Conservation (phyloP, 1,140 invertebrate species). For the Venturia canescens region DNA sequence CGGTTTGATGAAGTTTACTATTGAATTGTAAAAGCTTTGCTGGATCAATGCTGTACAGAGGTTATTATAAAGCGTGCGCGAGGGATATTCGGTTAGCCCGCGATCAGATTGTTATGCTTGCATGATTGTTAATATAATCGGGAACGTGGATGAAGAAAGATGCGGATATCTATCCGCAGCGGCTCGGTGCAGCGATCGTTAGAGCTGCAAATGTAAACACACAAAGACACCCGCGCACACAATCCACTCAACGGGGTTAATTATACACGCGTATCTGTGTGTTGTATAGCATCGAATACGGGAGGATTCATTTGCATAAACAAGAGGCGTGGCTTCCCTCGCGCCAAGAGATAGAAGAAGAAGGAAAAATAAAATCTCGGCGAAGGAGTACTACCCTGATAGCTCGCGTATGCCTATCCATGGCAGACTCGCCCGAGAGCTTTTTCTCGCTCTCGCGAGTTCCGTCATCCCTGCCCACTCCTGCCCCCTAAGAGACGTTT, state of each 20-base stretch:
- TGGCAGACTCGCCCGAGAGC: background rate
- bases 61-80: no score
- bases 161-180: background rate
- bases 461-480: background rate
- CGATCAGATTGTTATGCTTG: no score
- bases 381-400: no score
- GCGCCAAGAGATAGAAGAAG: background rate
- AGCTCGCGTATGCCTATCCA: no score
- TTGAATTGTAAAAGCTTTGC: no score
- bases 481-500: background rate
- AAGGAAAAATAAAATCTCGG: background rate
- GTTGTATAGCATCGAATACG: background rate
- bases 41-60: no score
- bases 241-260: background rate
- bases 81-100: no score
- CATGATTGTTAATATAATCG: background rate
- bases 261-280: background rate
- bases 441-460: background rate
- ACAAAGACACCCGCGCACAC: no score
- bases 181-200: background rate
- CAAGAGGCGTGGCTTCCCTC: background rate
- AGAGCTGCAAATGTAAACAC: conserved; percentile 16
- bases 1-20: no score
- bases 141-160: background rate
- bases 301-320: background rate